A percentile compares a stretch with the other conserved stretches of the same genome.
These are phyloP conservation scores for Sinodicranocentrus sp. DNA, from an alignment of 2,888 invertebrate genomes.

Conservation along the genomic window DNA sequence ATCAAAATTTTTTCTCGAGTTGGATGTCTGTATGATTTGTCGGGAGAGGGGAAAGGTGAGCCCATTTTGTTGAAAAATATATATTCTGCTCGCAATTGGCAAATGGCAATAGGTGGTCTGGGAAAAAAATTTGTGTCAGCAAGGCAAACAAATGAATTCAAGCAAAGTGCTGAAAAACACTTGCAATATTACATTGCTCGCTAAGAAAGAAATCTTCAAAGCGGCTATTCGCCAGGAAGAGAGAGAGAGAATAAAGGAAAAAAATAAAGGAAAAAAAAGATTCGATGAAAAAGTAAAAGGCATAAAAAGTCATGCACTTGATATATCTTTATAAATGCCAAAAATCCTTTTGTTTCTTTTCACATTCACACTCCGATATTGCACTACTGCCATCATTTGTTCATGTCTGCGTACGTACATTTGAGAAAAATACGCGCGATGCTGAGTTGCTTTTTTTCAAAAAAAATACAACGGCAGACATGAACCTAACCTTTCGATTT, in stretches of 20 bases:
- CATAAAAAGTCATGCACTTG: constrained; percentile 55
- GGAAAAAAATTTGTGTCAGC: constrained; percentile 44
- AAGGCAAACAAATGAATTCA: constrained; percentile 54
- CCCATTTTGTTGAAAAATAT: constrained; percentile 11
- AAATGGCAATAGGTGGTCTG: constrained; percentile 47
- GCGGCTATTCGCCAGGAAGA: background rate
- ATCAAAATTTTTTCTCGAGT: background rate
- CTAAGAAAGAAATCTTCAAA: background rate
- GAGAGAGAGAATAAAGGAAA: constrained; percentile 16
- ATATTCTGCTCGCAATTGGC: constrained; percentile 31
- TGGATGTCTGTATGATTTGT: background rate
- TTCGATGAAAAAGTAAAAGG: constrained; percentile 50
- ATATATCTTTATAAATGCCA: constrained; percentile 47
- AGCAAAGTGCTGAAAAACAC: constrained; percentile 15
- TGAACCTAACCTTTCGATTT: constrained; percentile 52
- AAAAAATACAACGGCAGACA: constrained; percentile 13
- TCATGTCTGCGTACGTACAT: background rate
- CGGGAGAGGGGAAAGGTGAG: background rate
- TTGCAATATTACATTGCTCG: constrained; percentile 19
- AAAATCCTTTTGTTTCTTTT: constrained; percentile 39
- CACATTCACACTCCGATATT: constrained; percentile 40
- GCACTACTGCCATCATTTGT: background rate
- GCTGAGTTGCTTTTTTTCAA: constrained; percentile 26
- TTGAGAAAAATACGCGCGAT: background rate
- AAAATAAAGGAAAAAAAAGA: constrained; percentile 16